phyloP scores from a whole-genome alignment of 2,113 vertebrate genomes.

The Mus musculus region GRCm39 chr5:39755001-39755500 shows the following conservation, averaged over 20 bases:
- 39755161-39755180: no score
- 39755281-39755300: not conserved
- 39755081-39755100: no score
- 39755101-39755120: no score
- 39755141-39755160: no score
- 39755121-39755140: no score
- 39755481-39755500: accelerated
- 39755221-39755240: not conserved
- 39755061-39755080: no score
- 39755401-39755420: not conserved
- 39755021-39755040: no score
- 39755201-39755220: no score
- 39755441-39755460: not conserved
- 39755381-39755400: no score
- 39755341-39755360: not conserved
- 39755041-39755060: no score
- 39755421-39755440: not conserved
- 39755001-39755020: no score
- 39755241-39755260: not conserved
- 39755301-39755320: not conserved
- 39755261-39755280: not conserved
- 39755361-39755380: not conserved
- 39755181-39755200: no score
- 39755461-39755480: not conserved
- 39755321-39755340: not conserved